Percentiles rank a stretch among this genome's conserved stretches.
These are phyloP conservation scores for Hirtodrosophila cameraria DNA, from an alignment of 2,888 invertebrate species.

Conservation along the genomic window DNA sequence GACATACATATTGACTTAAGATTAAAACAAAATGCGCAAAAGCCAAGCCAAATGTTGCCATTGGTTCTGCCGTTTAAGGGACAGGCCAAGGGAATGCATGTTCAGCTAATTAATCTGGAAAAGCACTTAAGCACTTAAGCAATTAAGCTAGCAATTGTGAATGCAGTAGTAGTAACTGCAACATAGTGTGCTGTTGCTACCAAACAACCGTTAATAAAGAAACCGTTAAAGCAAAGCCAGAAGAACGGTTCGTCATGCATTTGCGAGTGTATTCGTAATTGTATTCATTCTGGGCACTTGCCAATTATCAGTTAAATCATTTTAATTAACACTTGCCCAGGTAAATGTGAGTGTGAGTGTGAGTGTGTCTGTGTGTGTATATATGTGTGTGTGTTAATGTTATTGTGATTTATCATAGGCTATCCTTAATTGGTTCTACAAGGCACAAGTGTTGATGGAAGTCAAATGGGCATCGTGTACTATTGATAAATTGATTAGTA, in stretches of 20 bases:
- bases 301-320: constrained; percentile 77
- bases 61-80: constrained; percentile 2
- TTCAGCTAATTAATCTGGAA: constrained; percentile 74
- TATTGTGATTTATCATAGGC: constrained; percentile 71
- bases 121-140: constrained; percentile 77
- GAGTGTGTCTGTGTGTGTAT: constrained; percentile 16
- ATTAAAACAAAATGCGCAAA: constrained; percentile 37
- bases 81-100: constrained; percentile 33
- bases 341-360: constrained; percentile 24
- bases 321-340: constrained; percentile 77
- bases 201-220: constrained; percentile 30
- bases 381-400: constrained; percentile 25
- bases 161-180: constrained; percentile 22
- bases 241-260: constrained; percentile 50
- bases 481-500: constrained; percentile 49
- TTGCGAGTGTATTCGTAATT: constrained; percentile 14
- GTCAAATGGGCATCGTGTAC: constrained; percentile 25
- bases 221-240: constrained; percentile 35
- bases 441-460: constrained; percentile 30
- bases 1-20: constrained; percentile 37
- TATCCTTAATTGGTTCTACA: constrained; percentile 57
- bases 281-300: constrained; percentile 37
- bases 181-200: neutral
- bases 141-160: constrained; percentile 36
- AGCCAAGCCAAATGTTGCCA: constrained; percentile 28